Percentiles rank a stretch among this genome's conserved stretches.
Evolutionary conservation across 1,140 invertebrate genomes (phyloP).

Genomic region (Lasaia peninsularis): DNA sequence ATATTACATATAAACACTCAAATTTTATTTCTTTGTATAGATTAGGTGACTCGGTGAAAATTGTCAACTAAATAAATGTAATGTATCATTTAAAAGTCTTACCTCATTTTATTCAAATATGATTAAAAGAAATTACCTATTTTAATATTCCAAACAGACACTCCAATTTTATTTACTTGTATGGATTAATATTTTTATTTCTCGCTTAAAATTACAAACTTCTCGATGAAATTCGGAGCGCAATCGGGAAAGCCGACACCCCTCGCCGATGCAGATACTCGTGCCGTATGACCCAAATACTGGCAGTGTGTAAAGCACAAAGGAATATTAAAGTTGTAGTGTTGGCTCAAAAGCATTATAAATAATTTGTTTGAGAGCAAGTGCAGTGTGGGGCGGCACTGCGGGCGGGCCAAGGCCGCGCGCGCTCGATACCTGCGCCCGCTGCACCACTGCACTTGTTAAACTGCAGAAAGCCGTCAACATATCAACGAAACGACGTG

Average conservation of each 20-base stretch:
- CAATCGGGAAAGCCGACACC: neutral
- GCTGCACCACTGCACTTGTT: neutral
- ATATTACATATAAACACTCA: no score
- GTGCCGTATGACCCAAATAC: slow-evolving; percentile 12
- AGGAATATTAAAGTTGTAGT: slow-evolving; percentile 17
- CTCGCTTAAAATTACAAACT: slow-evolving; percentile 2
- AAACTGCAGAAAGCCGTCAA: neutral
- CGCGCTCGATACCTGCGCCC: neutral
- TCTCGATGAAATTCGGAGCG: slow-evolving; percentile 2
- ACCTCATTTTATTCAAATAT: no score
- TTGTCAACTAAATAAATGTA: no score
- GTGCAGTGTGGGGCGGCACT: slow-evolving; percentile 24
- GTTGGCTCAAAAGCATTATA: slow-evolving; percentile 23
- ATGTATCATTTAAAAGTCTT: no score
- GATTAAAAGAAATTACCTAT: no score
- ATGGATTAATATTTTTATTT: no score
- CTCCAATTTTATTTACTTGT: no score
- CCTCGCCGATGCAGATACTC: neutral
- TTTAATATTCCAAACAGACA: no score
- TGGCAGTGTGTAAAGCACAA: slow-evolving; percentile 3
- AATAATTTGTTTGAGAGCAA: slow-evolving; percentile 29
- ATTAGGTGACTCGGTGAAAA: no score
- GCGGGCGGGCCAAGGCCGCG: slow-evolving; percentile 37
- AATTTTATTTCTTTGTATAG: no score
- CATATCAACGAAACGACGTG: neutral